These are phyloP conservation scores for Hylomyscus alleni DNA, from an alignment of 2,797 vertebrate species.

Conservation along the genomic window DNA sequence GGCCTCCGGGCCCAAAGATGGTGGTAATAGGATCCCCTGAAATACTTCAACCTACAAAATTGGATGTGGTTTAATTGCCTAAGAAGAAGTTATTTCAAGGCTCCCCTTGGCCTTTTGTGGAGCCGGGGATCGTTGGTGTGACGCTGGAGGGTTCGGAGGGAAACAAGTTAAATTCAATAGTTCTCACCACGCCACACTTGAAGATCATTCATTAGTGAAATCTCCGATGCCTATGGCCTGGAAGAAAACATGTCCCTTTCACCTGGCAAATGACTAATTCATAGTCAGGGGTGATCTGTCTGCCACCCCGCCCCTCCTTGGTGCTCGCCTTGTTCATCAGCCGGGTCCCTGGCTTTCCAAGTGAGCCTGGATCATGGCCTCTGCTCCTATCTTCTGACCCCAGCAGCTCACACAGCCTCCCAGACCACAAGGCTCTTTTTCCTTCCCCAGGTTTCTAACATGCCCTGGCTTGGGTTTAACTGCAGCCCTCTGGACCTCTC, in stretches of 20 bases:
- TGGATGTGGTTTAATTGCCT: constrained; percentile 71
- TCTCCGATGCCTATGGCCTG: neutral
- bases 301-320: no score
- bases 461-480: neutral
- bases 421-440: neutral
- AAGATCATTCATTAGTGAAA: neutral
- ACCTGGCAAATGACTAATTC: neutral
- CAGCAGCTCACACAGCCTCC: neutral
- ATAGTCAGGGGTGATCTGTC: neutral
- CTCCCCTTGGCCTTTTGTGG: neutral
- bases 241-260: neutral
- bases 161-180: neutral
- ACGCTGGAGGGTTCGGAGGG: neutral
- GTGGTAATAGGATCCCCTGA: constrained; percentile 61
- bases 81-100: constrained; percentile 64
- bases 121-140: neutral
- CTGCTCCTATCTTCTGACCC: neutral
- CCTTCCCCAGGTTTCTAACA: neutral
- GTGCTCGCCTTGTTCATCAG: neutral
- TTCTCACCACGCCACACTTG: neutral
- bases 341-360: neutral
- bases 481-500: neutral
- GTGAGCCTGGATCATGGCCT: neutral
- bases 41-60: constrained; percentile 64
- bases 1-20: constrained; percentile 63